Percentiles rank a stretch among this genome's conserved stretches.
phyloP scores from a whole-genome alignment of 1,140 invertebrate species.

The Probaryconus sp. region DNA sequence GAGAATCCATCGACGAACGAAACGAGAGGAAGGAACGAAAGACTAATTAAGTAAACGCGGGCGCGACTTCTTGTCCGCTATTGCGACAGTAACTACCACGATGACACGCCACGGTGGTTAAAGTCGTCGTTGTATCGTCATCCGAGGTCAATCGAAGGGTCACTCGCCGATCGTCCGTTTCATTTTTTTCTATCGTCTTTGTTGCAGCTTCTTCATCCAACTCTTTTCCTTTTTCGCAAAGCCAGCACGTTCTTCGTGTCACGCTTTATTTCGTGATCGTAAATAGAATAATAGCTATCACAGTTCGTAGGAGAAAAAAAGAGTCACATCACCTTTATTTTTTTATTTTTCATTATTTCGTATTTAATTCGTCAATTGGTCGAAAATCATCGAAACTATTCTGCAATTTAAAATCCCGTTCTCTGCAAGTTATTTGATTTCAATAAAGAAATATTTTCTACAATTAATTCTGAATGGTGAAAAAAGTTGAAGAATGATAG shows the following conservation, averaged over 20 bases:
- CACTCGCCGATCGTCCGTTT: conserved; percentile 62
- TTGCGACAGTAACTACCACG: conserved; percentile 67
- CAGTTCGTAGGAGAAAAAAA: too few species aligned
- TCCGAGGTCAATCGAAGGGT: conserved; percentile 69
- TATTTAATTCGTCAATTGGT: too few species aligned
- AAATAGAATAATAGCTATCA: conserved; percentile 16
- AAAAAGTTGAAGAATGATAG: too few species aligned
- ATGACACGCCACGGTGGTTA: conserved; percentile 61
- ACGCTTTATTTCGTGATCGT: conserved; percentile 14
- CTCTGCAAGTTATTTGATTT: too few species aligned
- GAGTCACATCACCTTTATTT: too few species aligned
- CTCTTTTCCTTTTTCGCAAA: conserved; percentile 59
- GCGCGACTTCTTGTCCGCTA: conserved; percentile 67
- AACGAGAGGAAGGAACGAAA: conserved; percentile 45
- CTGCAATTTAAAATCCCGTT: too few species aligned
- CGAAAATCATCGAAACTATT: too few species aligned
- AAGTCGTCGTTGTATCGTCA: conserved; percentile 69
- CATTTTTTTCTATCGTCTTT: conserved; percentile 41
- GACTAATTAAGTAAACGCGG: conserved; percentile 76
- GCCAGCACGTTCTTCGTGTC: conserved; percentile 43
- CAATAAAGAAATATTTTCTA: too few species aligned
- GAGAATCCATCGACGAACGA: too few species aligned
- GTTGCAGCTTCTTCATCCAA: conserved; percentile 21
- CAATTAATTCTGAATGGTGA: too few species aligned
- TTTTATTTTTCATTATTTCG: too few species aligned